Evolutionary conservation across 53 echinoderm and acorn worm genomes (phyloP).

Genomic region (Apostichopus leukothele): DNA sequence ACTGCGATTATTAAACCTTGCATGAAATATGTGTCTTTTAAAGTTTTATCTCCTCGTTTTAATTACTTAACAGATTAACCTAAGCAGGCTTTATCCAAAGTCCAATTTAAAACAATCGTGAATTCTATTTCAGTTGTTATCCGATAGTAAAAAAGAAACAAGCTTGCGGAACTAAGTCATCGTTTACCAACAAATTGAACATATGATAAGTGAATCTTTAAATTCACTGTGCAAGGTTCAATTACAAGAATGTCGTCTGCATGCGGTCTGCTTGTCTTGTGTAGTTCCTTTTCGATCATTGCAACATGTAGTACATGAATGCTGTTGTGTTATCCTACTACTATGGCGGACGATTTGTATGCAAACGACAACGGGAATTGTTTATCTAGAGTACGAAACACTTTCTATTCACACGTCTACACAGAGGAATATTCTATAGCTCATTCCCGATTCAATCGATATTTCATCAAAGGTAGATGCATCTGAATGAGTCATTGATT

Average conservation of each 20-base stretch:
- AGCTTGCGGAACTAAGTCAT: too few relatives aligned
- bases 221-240: neutral
- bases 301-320: too few relatives aligned
- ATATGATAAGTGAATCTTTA: too few relatives aligned
- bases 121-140: neutral
- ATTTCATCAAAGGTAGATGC: neutral
- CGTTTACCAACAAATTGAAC: too few relatives aligned
- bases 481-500: neutral
- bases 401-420: neutral
- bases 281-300: neutral
- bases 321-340: neutral
- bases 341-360: neutral
- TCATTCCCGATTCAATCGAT: neutral
- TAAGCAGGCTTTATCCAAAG: neutral
- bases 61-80: neutral
- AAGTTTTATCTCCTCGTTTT: neutral
- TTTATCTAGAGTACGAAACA: neutral
- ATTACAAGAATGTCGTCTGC: neutral
- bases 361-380: neutral
- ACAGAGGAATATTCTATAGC: neutral
- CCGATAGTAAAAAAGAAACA: too few relatives aligned
- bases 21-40: neutral
- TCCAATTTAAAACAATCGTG: neutral
- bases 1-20: too few relatives aligned
- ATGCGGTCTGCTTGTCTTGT: neutral